Conservation (phyloP, 2,113 vertebrate genomes). For the Solea senegalensis region DNA sequence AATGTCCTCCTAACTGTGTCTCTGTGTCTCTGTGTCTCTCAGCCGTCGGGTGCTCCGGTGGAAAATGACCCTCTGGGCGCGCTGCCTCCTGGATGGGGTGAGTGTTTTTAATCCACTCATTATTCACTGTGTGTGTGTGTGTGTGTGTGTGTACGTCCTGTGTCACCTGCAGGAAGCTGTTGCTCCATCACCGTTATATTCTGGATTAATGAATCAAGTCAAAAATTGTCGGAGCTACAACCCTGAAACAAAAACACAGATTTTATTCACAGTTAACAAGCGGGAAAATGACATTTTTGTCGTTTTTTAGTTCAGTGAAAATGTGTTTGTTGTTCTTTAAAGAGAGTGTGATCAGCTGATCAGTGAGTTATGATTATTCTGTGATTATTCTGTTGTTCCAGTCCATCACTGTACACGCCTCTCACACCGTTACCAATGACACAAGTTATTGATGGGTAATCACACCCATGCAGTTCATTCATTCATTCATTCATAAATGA, state of each 20-base stretch:
- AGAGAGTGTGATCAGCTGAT: neutral
- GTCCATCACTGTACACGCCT: slow-evolving; percentile 21
- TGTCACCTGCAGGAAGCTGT: neutral
- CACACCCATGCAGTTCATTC: slow-evolving; percentile 17
- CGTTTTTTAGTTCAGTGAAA: too few relatives aligned
- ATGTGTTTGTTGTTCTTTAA: too few relatives aligned
- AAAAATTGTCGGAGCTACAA: too few relatives aligned
- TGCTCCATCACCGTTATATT: too few relatives aligned
- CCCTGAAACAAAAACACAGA: too few relatives aligned
- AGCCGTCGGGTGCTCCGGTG: slow-evolving; percentile 87
- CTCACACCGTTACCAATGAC: slow-evolving; percentile 30
- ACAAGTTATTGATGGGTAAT: slow-evolving; percentile 48
- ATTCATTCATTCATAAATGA: slow-evolving; percentile 40
- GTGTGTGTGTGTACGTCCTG: too few relatives aligned
- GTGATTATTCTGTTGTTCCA: neutral
- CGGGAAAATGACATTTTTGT: too few relatives aligned
- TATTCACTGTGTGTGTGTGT: too few relatives aligned
- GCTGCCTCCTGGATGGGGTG: slow-evolving; percentile 97
- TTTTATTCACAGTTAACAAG: too few relatives aligned
- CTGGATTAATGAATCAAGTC: too few relatives aligned
- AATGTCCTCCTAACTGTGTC: slow-evolving; percentile 58
- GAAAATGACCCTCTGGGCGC: slow-evolving; percentile 95
- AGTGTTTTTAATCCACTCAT: slow-evolving; percentile 75
- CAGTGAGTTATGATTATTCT: too few relatives aligned
- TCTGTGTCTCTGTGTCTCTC: slow-evolving; percentile 78